Base-by-base conservation (phyloP, 2,113 vertebrate genomes). In the Gnathonemus echidnorhynchus region DNA sequence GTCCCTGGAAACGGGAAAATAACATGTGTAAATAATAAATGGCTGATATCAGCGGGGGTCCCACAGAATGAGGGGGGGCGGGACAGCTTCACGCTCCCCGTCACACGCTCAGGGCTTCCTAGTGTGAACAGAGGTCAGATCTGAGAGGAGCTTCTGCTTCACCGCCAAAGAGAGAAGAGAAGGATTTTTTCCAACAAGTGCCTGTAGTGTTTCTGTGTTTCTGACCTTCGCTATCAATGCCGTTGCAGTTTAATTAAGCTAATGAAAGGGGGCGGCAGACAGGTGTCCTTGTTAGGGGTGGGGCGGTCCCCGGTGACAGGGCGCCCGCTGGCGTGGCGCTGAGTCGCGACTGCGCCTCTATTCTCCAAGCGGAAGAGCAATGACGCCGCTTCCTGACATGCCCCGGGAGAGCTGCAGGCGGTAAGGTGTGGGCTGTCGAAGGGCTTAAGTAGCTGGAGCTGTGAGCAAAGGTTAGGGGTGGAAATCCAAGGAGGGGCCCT, bases 111-210 rank as follows among this genome's bases (percentile, higher is more conserved):
- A 56, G 90, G 92, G 93, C 90, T 91, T 92, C 93, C 92, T 93
- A 91, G 89, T 88, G 89, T 93, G 90, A 92, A 90, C 89, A 86
- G 89, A 92, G 91, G 92, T 91, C 88, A 93, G 93, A 93, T 92
- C 90, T 92, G 92, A 91, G 93, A 93, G 89, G 91, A 90, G 92
- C 92, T 91, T 45, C 91, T 89, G 19, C 10, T 86, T 85, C n/a
- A 80, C 87, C 3, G 88, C 56, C 90, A 90, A 85, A 74, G 86
- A n/a, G 90, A 86, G 90, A 85, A 74, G 86, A n/a, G 90, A 86
- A 87, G 87, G 56, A 58, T 49, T 3, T 70, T 31, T 17, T 35
- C 5, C 88, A 24, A 77, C 2, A 86, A 90, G 49, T 35, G 88
- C 74, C 45, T 86, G 45, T 45, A 90, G 27, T 74, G 66, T 35